Percentiles rank a stretch among this genome's conserved stretches.
phyloP scores from a whole-genome alignment of 2,797 vertebrate genomes.

The Sternotherus odoratus region DNA sequence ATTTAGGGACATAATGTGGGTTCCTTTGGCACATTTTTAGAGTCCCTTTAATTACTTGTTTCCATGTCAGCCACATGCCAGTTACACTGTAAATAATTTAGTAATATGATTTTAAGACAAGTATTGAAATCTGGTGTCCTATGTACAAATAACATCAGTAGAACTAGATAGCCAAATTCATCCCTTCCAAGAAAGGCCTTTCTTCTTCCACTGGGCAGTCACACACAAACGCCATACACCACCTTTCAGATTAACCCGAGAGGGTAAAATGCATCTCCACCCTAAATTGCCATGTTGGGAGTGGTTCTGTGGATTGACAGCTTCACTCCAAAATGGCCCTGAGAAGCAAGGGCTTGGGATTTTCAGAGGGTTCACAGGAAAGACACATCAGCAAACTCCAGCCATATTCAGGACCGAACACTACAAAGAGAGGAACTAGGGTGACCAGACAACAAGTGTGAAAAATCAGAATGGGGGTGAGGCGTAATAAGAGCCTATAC shows the following conservation, averaged over 20 bases:
- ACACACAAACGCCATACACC: not conserved
- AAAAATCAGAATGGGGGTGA: no score
- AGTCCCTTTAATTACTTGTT: no score
- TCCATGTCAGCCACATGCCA: no score
- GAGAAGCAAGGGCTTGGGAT: rapidly evolving
- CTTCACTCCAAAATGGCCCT: not conserved
- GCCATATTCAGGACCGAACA: rapidly evolving
- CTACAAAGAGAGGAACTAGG: not conserved
- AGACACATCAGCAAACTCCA: rapidly evolving
- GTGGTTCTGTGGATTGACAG: slow-evolving; percentile 18
- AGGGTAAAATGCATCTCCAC: not conserved
- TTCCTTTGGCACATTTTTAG: no score
- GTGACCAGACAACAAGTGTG: no score
- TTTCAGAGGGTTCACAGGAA: not conserved
- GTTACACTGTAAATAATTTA: no score
- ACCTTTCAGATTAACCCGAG: not conserved
- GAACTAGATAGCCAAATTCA: no score
- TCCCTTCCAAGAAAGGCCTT: not conserved
- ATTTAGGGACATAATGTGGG: no score
- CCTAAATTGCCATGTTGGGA: rapidly evolving
- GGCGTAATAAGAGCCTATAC: no score
- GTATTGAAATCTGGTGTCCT: no score
- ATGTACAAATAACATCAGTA: no score
- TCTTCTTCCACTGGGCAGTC: not conserved
- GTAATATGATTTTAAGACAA: no score